Percentiles rank a stretch among this genome's conserved stretches.
Evolutionary conservation across 2,797 vertebrate genomes (phyloP).

Genomic region (Ciconia nigra): DNA sequence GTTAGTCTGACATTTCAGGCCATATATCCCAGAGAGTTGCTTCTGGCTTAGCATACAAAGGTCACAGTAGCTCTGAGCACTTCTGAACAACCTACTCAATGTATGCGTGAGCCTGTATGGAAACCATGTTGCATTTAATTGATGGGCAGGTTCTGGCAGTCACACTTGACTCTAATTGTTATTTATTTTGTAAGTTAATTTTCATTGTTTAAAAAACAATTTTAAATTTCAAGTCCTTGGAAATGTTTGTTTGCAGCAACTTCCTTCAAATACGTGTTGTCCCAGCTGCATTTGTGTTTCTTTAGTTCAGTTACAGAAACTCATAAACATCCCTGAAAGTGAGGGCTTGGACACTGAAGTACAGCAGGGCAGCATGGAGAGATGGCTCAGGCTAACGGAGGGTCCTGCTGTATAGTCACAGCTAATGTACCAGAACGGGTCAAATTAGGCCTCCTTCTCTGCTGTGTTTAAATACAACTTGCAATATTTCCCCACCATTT

Average conservation of each 20-base stretch:
- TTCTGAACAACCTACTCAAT: background rate
- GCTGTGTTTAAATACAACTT: constrained; percentile 16
- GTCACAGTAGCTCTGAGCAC: background rate
- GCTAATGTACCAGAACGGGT: background rate
- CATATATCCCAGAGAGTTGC: background rate
- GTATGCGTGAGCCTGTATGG: background rate
- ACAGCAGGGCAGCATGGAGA: background rate
- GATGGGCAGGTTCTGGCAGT: background rate
- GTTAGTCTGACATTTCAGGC: background rate
- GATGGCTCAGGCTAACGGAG: background rate
- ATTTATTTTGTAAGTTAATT: background rate
- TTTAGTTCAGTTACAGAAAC: background rate
- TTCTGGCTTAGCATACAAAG: background rate
- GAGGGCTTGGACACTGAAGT: background rate
- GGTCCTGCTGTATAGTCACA: background rate
- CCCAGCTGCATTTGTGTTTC: background rate
- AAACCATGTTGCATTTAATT: background rate
- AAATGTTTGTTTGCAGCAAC: background rate
- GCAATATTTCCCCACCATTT: constrained; percentile 17
- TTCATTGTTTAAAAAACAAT: background rate
- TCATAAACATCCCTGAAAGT: background rate
- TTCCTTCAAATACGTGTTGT: background rate
- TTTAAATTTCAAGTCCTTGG: background rate
- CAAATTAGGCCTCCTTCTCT: background rate
- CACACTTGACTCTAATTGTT: background rate